Percentiles rank a stretch among this genome's conserved stretches.
These are phyloP conservation scores for Zootoca vivipara DNA, from an alignment of 2,113 vertebrate species.

Conservation along the genomic window DNA sequence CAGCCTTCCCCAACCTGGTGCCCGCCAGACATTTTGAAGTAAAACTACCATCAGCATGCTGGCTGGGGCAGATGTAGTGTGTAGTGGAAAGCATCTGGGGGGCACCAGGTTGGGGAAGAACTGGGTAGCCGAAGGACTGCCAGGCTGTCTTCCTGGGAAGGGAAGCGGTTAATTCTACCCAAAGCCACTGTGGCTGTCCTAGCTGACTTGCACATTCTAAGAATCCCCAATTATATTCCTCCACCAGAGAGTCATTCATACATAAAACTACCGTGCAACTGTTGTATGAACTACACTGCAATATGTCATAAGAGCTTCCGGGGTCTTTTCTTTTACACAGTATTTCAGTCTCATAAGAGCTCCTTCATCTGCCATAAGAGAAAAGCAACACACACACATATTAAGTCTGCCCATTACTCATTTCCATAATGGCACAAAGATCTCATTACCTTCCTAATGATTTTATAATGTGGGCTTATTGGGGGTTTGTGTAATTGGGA, in stretches of 20 bases:
- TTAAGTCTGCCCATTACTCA: slow-evolving; percentile 26
- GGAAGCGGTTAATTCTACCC: background rate
- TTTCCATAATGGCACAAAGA: slow-evolving; percentile 54
- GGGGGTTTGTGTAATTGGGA: background rate
- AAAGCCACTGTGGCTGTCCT: background rate
- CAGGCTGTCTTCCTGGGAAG: background rate
- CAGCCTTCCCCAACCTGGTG: background rate
- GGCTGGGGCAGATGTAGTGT: background rate
- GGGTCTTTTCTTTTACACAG: background rate
- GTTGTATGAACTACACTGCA: no score
- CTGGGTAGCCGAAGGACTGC: background rate
- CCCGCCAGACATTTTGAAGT: background rate
- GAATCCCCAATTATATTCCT: background rate
- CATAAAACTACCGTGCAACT: background rate
- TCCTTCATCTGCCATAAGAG: slow-evolving; percentile 45
- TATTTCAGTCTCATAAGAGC: slow-evolving; percentile 30
- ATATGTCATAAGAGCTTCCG: no score
- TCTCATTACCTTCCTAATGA: slow-evolving; percentile 61
- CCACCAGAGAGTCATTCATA: background rate
- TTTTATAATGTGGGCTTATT: slow-evolving; percentile 59
- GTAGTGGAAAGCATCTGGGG: no score
- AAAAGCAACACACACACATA: slow-evolving; percentile 28
- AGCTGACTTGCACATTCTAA: background rate
- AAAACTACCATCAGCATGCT: background rate
- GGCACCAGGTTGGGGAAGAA: no score